These are phyloP conservation scores for Cepaea hortensis DNA, from an alignment of 2,888 invertebrate genomes.

Conservation along the genomic window DNA sequence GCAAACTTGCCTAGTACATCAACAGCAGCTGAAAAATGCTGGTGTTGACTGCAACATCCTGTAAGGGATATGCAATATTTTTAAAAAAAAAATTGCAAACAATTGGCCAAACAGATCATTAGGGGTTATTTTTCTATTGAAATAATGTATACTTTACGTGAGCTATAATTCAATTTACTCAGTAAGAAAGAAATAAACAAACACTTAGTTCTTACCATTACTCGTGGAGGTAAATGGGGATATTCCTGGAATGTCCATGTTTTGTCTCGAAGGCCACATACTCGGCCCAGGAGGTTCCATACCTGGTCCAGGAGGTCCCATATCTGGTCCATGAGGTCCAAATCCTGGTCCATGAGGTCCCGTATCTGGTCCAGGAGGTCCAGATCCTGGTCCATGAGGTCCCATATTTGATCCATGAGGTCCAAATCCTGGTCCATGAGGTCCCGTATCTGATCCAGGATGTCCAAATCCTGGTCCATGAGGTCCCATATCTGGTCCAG, in stretches of 20 bases:
- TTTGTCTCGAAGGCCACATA: background rate
- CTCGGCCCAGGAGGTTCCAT: background rate
- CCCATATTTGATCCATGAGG: slow-evolving; percentile 53
- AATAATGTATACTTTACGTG: no score
- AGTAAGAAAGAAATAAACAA: background rate
- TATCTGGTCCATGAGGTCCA: slow-evolving; percentile 75
- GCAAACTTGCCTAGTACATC: no score
- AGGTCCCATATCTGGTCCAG: slow-evolving; percentile 64
- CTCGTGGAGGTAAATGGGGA: background rate
- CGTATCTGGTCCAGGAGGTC: no score
- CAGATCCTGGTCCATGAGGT: slow-evolving; percentile 73
- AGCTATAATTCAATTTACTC: no score
- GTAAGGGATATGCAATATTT: no score
- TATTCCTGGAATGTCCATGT: background rate
- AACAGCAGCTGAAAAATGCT: no score
- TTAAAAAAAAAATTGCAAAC: no score
- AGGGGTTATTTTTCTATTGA: no score
- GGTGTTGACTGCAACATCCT: no score
- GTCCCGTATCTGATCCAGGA: slow-evolving; percentile 64
- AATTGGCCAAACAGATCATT: no score
- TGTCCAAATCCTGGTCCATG: slow-evolving; percentile 56
- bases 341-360: slow-evolving; percentile 51
- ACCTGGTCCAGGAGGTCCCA: slow-evolving; percentile 74
- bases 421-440: slow-evolving; percentile 56
- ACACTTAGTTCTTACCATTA: background rate